Evolutionary conservation across 2,888 invertebrate species (phyloP), one percentile per base, ranked within the genome.

Genomic region (Neria commutata): DNA sequence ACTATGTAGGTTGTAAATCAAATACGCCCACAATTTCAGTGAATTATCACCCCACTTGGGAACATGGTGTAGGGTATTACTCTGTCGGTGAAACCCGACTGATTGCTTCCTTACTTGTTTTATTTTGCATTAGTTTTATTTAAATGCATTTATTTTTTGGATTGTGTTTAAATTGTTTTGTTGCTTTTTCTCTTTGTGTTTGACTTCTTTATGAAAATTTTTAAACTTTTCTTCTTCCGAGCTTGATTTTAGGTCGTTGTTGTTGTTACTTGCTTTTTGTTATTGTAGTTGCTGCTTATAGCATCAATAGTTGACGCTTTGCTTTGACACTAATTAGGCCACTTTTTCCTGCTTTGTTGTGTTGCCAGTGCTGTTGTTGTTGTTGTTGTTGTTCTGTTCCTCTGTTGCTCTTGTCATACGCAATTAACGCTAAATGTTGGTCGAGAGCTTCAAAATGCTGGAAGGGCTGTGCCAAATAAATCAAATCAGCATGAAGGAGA

Each of bases 281-380:
- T 58, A 23, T 8, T 50, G 50, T 21, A 34, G 34, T 34, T 10
- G 21, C 40, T 51, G 51, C 19, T 33, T 24, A 8, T n/a, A n/a
- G n/a, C n/a, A n/a, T 51, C 6, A 21, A 8, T 11, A 4, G 16
- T 29, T 46, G 23, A 10, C 62, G 25, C 46, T 62, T 62, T 52
- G 25, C 16, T 33, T 72, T 72, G 72, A 72, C 72, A 74, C 72
- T 72, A 72, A 72, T 72, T 73, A 72, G 72, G 74, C 72, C 74
- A 74, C 66, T 74, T 74, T 72, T 73, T 67, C 64, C 66, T 21
- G 47, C 29, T 33, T 3, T 2, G 10, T 40, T 40, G 10, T 52
- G 19, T 37, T 47, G 16, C 21, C 5, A 24, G 51, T n/a, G 11
- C n/a, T 23, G 14, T 48, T 56, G 48, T 64, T 72, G 72, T 71